A percentile compares a stretch with the other conserved stretches of the same genome.
These are phyloP conservation scores for Urocyon cinereoargenteus DNA, from an alignment of 2,797 vertebrate species.

Conservation along the genomic window DNA sequence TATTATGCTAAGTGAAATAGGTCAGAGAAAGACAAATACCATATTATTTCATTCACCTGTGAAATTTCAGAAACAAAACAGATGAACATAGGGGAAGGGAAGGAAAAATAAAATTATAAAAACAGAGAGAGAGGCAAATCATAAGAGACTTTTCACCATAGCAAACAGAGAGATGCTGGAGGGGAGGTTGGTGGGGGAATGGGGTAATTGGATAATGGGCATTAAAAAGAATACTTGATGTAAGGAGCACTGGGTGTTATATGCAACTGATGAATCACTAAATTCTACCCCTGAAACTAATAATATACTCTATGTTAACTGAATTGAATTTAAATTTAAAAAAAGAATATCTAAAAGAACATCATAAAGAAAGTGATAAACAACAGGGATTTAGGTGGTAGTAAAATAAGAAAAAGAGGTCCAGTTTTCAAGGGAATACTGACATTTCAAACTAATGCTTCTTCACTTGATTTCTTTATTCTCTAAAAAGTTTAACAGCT, in stretches of 20 bases:
- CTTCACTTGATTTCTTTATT: constrained; percentile 6
- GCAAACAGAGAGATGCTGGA: background rate
- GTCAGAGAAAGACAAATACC: background rate
- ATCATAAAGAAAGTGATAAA: background rate
- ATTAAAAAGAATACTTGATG: background rate
- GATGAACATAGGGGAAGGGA: background rate
- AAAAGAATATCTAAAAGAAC: background rate
- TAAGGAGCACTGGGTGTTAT: background rate
- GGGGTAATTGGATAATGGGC: background rate
- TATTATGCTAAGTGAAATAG: background rate
- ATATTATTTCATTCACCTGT: background rate
- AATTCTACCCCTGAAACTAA: background rate
- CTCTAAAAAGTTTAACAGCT: constrained; percentile 9
- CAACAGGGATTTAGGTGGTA: background rate
- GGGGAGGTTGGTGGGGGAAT: too few relatives aligned
- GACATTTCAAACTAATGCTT: background rate
- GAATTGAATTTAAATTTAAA: background rate
- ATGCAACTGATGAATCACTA: background rate
- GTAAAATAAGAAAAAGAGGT: background rate
- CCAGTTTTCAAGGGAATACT: background rate
- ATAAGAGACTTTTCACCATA: background rate
- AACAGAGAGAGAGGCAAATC: background rate
- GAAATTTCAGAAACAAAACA: background rate
- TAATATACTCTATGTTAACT: background rate
- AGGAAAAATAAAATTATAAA: background rate